Evolutionary conservation across 2,797 vertebrate species (phyloP).

Genomic region (Pseudotriccus pelzelni): DNA sequence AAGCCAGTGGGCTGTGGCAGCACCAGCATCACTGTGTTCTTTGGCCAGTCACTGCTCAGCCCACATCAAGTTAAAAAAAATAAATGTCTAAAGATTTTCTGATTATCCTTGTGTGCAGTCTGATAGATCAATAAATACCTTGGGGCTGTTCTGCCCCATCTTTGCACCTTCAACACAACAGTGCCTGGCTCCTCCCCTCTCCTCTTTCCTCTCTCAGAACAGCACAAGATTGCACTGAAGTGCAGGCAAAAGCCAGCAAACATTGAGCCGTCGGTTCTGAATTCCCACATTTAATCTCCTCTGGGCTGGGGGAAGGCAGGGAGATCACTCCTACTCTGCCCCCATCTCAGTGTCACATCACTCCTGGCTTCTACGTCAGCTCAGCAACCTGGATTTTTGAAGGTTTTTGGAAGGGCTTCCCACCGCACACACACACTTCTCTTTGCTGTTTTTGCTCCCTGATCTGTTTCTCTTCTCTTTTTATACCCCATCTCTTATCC

Average conservation of each 20-base stretch:
- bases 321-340: neutral
- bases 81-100: neutral
- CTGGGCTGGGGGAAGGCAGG: neutral
- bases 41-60: neutral
- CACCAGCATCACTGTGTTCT: neutral
- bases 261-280: neutral
- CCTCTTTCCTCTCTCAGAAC: neutral
- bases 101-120: fast-evolving
- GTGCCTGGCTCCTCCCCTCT: neutral
- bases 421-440: fast-evolving
- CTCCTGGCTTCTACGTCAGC: fast-evolving
- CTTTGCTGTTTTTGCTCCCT: neutral
- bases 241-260: neutral
- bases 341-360: neutral
- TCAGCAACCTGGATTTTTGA: neutral
- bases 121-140: fast-evolving
- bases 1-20: neutral
- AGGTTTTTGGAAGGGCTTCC: neutral
- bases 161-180: neutral
- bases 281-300: neutral
- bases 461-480: neutral
- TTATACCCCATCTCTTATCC: neutral
- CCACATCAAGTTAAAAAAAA: fast-evolving
- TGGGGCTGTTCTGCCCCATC: fast-evolving
- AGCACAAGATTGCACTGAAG: neutral